Evolutionary conservation across 2,797 vertebrate genomes (phyloP).

Genomic region (Euphonia xanthogaster): DNA sequence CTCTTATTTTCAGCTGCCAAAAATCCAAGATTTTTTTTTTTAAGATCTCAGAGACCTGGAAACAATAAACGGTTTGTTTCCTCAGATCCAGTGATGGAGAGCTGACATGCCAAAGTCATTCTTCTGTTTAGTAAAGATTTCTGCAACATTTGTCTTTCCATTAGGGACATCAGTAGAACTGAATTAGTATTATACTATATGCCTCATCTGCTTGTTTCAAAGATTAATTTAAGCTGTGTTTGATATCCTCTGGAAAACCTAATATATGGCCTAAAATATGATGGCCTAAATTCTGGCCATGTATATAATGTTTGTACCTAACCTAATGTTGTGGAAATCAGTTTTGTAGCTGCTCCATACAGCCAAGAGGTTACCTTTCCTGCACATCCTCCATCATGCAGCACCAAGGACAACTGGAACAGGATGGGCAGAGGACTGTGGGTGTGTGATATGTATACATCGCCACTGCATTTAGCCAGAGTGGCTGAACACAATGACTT

Average conservation of each 20-base stretch:
- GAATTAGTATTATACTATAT: not conserved
- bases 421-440: not conserved
- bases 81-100: not conserved
- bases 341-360: not conserved
- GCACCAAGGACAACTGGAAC: not conserved
- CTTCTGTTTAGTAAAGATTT: not conserved
- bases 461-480: not conserved
- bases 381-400: not conserved
- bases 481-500: conserved; percentile 44
- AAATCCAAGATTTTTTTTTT: not conserved
- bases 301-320: not conserved
- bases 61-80: conserved; percentile 15
- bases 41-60: not conserved
- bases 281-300: not conserved
- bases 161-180: not conserved
- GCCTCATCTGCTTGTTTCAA: not conserved
- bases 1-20: conserved; percentile 23
- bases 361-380: not conserved
- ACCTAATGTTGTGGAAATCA: not conserved
- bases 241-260: not conserved
- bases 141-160: not conserved
- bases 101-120: not conserved
- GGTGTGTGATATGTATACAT: not conserved
- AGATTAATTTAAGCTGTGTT: not conserved
- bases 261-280: not conserved